Conservation (phyloP, 2,113 vertebrate genomes). For the Tachuris rubrigastra region DNA sequence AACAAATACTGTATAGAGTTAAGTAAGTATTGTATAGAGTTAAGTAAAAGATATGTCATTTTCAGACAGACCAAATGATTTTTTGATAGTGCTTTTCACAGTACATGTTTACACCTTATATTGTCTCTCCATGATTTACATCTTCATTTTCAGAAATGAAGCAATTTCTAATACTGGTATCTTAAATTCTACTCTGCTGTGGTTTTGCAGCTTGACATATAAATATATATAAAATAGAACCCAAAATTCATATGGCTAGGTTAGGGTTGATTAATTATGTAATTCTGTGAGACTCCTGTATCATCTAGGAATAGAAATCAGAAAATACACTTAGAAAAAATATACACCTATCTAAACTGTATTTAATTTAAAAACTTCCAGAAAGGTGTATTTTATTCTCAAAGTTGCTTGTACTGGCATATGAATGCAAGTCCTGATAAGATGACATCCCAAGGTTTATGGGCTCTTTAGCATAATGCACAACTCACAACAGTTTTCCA, state of each 20-base stretch:
- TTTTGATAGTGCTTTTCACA: neutral
- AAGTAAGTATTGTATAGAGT: neutral
- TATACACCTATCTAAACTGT: neutral
- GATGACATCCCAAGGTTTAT: neutral
- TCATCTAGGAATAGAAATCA: neutral
- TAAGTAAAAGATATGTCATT: neutral
- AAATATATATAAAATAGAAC: accelerated
- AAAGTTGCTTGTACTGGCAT: neutral
- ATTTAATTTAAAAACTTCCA: neutral
- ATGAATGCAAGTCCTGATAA: neutral
- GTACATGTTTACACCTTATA: neutral
- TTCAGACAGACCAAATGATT: neutral
- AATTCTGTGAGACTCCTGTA: neutral
- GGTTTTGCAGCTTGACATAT: neutral
- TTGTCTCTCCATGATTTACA: neutral
- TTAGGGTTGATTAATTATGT: neutral
- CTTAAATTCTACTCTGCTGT: neutral
- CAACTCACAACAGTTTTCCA: neutral
- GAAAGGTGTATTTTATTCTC: neutral
- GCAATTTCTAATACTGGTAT: neutral
- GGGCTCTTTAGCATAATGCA: neutral
- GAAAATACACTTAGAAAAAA: neutral
- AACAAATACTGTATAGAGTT: neutral
- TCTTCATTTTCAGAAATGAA: neutral
- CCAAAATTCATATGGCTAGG: neutral